These are phyloP conservation scores for Pseudachorutes palmiensis DNA, from an alignment of 1,140 invertebrate genomes.

Conservation along the genomic window DNA sequence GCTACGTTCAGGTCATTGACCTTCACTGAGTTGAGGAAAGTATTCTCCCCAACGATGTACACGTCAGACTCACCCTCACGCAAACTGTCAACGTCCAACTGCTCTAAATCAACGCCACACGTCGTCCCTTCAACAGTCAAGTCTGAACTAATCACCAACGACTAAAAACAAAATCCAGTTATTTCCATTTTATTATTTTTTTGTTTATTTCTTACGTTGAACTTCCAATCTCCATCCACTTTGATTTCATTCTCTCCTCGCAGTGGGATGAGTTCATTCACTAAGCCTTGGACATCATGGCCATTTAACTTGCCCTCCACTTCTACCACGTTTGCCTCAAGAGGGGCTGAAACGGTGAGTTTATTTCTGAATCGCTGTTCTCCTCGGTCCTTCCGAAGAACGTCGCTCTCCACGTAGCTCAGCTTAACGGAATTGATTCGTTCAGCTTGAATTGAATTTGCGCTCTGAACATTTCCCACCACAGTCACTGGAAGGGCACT, in stretches of 20 bases:
- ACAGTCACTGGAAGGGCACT: conserved; percentile 4
- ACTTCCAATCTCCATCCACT: conserved; percentile 15
- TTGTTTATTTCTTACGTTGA: conserved; percentile 26
- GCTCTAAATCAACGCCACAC: conserved; percentile 18
- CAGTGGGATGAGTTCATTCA: conserved; percentile 12
- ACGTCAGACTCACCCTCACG: conserved; percentile 12
- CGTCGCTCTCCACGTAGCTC: not conserved
- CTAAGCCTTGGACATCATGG: conserved; percentile 6
- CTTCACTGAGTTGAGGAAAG: not conserved
- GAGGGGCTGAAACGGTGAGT: conserved; percentile 13
- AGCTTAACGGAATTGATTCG: conserved; percentile 13
- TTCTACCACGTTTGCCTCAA: not conserved
- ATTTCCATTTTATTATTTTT: not conserved
- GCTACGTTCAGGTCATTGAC: not conserved
- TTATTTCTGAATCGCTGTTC: conserved; percentile 11
- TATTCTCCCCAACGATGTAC: conserved; percentile 10
- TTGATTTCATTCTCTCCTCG: not conserved
- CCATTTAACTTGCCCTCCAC: not conserved
- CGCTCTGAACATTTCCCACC: not conserved
- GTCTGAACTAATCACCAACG: conserved; percentile 4
- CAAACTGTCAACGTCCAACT: conserved; percentile 21
- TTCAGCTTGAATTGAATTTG: not conserved
- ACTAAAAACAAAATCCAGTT: conserved; percentile 18
- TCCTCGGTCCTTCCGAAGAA: conserved; percentile 7
- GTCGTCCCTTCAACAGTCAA: conserved; percentile 18